Base-by-base conservation (phyloP, 2,888 invertebrate species). In the Apamea epomidion region DNA sequence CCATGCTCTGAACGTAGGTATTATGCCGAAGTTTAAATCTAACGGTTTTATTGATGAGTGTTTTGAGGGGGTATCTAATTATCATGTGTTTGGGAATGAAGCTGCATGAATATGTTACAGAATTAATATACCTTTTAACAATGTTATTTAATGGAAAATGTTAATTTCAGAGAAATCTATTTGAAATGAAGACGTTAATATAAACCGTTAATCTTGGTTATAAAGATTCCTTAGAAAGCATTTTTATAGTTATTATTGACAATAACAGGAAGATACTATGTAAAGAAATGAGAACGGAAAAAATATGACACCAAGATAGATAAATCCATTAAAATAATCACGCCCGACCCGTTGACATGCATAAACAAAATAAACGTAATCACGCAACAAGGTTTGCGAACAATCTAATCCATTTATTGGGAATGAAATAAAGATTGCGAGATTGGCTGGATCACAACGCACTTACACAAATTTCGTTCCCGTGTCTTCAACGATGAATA, bases 381-480 rank as follows among this genome's bases (percentile, higher is more conserved):
- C 51, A 93, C 92, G 91, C 92, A 93, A 94, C 94, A 93, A 93
- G 93, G 92, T 94, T 94, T 93, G 92, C 92, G 92, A 94, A 95
- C 93, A 93, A 92, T 92, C 93, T 96, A 96, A 96, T 96, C 95
- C 95, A 95, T 95, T 96, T 96, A 96, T 95, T 93, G 93, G 88
- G 93, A 95, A 95, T 95, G 94, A 96, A 96, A 96, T 96, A 96
- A 96, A 95, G 94, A 96, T 95, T 93, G 93, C 92, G 93, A 95
- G 95, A 96, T 96, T 95, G 96, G 94, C 93, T 94, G 95, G 95
- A 96, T 96, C 96, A 95, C 95, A 96, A 95, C 95, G 93, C 95
- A 96, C 96, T 96, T 96, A 96, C 95, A 96, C 96, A 96, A 96
- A 96, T 96, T 96, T 96, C 94, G 93, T 95, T 95, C 93, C 93